Conservation (phyloP, 1,140 invertebrate species). For the Drosophila sucinea region DNA sequence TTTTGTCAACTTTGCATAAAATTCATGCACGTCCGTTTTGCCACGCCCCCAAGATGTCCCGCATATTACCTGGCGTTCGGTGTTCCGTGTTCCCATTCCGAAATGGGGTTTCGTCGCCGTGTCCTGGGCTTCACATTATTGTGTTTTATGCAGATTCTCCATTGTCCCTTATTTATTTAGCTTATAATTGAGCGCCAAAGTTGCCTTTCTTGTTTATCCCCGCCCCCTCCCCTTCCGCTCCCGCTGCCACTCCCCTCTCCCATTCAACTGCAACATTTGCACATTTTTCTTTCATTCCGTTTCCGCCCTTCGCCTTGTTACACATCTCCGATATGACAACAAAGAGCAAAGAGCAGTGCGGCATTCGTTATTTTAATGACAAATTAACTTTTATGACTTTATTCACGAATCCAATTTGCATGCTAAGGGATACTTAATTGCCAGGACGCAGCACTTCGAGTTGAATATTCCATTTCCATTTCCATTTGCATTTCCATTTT, state of each 20-base stretch:
- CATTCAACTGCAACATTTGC: slow-evolving; percentile 44
- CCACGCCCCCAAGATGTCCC: slow-evolving; percentile 9
- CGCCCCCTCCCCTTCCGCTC: background rate
- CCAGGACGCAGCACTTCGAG: slow-evolving; percentile 9
- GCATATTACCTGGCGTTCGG: background rate
- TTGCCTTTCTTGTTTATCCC: background rate
- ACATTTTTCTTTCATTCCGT: slow-evolving; percentile 22
- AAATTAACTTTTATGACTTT: slow-evolving; percentile 73
- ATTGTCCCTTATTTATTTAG: slow-evolving; percentile 61
- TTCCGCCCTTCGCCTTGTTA: slow-evolving; percentile 2
- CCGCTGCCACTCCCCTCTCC: background rate
- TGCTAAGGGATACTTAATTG: slow-evolving; percentile 56
- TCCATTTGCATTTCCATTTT: background rate
- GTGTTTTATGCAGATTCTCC: slow-evolving; percentile 43
- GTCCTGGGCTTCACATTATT: slow-evolving; percentile 19
- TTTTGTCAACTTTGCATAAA: slow-evolving; percentile 79
- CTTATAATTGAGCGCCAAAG: slow-evolving; percentile 59
- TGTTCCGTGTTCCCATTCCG: slow-evolving; percentile 19
- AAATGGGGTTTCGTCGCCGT: slow-evolving; percentile 9
- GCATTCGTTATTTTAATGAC: slow-evolving; percentile 72
- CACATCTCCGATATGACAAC: slow-evolving; percentile 5
- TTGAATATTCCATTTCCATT: background rate
- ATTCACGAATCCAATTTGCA: slow-evolving; percentile 66
- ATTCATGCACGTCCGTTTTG: slow-evolving; percentile 66
- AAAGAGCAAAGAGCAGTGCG: slow-evolving; percentile 23